Conservation (phyloP, 1,140 invertebrate species). For the Tachypleus tridentatus region DNA sequence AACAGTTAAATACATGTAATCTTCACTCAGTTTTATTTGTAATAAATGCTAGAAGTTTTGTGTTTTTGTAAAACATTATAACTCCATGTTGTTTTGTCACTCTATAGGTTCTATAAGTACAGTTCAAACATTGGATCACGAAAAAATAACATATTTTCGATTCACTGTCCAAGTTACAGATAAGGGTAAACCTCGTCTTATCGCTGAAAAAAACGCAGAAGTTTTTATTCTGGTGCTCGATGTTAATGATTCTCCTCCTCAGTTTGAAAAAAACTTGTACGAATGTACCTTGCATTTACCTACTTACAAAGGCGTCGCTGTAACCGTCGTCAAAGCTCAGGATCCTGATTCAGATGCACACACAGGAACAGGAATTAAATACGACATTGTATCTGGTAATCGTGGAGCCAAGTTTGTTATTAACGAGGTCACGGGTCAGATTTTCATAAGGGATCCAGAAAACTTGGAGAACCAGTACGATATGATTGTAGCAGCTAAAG, state of each 20-base stretch:
- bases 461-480: conserved; percentile 35
- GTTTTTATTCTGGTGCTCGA: conserved; percentile 57
- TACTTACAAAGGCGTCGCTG: conserved; percentile 30
- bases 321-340: conserved; percentile 48
- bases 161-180: conserved; percentile 79
- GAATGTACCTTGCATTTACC: conserved; percentile 66
- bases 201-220: conserved; percentile 39
- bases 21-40: too few relatives aligned
- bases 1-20: too few relatives aligned
- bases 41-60: too few relatives aligned
- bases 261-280: conserved; percentile 54
- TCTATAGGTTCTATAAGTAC: conserved; percentile 59
- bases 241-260: conserved; percentile 75
- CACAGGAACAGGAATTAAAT: conserved; percentile 44
- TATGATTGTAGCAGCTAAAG: conserved; percentile 38
- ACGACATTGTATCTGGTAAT: conserved; percentile 73
- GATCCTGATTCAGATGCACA: conserved; percentile 52
- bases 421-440: conserved; percentile 53
- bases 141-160: conserved; percentile 51
- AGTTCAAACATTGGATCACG: conserved; percentile 63
- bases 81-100: background rate
- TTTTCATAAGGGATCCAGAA: conserved; percentile 49
- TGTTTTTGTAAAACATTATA: too few relatives aligned
- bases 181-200: conserved; percentile 59
- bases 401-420: conserved; percentile 62